Evolutionary conservation across 2,888 invertebrate species (phyloP), one percentile per base, ranked within the genome.

Genomic region (Stomorhina lunata): DNA sequence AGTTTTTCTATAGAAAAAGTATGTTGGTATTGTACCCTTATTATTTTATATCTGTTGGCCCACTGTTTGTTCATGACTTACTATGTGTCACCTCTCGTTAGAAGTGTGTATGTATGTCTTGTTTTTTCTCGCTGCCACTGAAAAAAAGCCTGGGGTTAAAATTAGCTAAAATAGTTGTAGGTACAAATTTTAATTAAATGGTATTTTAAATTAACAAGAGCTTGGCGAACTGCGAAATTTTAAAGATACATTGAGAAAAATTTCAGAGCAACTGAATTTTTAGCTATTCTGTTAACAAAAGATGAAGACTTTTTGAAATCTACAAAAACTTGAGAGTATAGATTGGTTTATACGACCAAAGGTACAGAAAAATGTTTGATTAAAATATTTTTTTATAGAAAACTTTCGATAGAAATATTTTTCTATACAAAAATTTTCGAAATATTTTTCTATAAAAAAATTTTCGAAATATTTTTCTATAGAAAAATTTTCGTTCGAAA

Each of bases 121-220:
- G 5, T 25, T 69, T 48, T 27, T n/a, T 1, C 4, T 29, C 7
- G 53, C 17, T 63, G 12, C 7, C 27, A 27, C 20, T 55, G 25
- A 7, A 55, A 22, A 59, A 40, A 72, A 17, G 43, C 32, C 27
- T 9, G 2, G 34, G 72, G 71, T 80, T 84, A 72, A 84, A 84
- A 81, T 84, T 83, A 79, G 81, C 68, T 81, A 79, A 85, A 83
- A 84, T 81, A 80, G 83, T 84, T 84, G 84, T 83, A 81, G 81
- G 57, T 78, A 84, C 84, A 78, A 84, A 72, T 81, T 84, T 79
- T 75, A 79, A 82, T 82, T 82, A 79, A 82, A 79, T 75, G 81
- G 78, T 73, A 77, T 75, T 79, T 82, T 48, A 63, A 63, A 69
- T 32, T 48, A 55, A 71, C 45, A 76, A 55, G n/a, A n/a, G n/a